Evolutionary conservation across 1,140 invertebrate genomes (phyloP).

Genomic region (Leptinotarsa undecemlineata): DNA sequence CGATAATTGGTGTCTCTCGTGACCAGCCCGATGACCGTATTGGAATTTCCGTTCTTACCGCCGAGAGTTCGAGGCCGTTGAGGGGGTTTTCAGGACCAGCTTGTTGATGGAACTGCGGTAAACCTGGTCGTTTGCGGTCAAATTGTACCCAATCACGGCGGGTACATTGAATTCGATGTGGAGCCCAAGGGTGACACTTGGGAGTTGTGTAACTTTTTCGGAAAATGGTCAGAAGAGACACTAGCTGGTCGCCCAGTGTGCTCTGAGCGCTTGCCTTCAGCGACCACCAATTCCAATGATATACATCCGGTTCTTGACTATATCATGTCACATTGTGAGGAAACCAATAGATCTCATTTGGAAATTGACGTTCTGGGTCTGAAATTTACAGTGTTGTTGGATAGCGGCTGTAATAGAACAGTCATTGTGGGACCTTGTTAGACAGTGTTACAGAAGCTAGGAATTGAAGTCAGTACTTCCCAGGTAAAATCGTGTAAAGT

Average conservation of each 20-base stretch:
- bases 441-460: background rate
- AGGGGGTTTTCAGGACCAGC: too few species aligned
- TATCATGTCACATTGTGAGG: too few species aligned
- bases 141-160: conserved; percentile 1
- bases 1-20: too few species aligned
- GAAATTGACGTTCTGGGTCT: background rate
- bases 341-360: conserved; percentile 1
- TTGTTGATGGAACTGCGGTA: conserved; percentile 24
- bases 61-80: too few species aligned
- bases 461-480: background rate
- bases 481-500: background rate
- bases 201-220: conserved; percentile 10
- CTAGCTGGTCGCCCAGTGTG: too few species aligned
- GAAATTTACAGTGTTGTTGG: background rate
- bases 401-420: background rate
- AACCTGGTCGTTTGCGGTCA: background rate
- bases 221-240: too few species aligned
- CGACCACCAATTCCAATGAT: too few species aligned
- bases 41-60: too few species aligned
- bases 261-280: too few species aligned
- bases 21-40: too few species aligned
- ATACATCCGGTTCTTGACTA: too few species aligned
- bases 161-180: too few species aligned
- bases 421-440: background rate
- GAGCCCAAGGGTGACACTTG: conserved; percentile 5